Percentiles rank a stretch among this genome's conserved stretches.
phyloP scores from a whole-genome alignment of 2,113 vertebrate species.

The Terrapene triunguis region DNA sequence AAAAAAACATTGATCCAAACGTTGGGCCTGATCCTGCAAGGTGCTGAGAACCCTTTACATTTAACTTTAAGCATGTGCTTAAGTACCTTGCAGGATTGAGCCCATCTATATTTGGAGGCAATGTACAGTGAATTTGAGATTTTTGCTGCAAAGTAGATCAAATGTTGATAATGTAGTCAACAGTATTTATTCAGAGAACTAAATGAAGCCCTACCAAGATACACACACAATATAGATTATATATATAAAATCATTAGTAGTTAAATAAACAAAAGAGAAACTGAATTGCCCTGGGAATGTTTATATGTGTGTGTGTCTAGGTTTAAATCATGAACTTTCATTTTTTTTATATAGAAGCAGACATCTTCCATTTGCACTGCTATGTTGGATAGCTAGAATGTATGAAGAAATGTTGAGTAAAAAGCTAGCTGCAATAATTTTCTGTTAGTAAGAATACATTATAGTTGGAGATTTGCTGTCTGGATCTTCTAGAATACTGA shows the following conservation, averaged over 20 bases:
- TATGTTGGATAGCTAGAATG: neutral
- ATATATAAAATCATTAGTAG: no score
- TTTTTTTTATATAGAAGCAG: neutral
- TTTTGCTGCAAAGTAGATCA: neutral
- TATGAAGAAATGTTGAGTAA: neutral
- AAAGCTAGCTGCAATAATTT: neutral
- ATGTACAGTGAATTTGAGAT: neutral
- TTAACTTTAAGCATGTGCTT: neutral
- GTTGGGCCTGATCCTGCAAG: neutral
- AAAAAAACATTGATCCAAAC: neutral
- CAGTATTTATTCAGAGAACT: neutral
- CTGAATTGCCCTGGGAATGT: neutral
- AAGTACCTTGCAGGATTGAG: neutral
- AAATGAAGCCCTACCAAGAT: neutral
- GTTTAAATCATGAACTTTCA: neutral
- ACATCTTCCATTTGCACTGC: neutral
- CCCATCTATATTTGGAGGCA: neutral
- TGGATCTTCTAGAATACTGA: neutral
- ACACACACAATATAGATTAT: neutral
- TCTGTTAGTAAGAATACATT: neutral
- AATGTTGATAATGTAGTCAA: neutral
- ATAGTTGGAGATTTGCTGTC: accelerated
- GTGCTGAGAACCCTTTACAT: neutral
- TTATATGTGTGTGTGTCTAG: neutral
- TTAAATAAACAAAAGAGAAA: neutral